Base-by-base conservation (phyloP, 2,797 vertebrate genomes). In the Lophius americanus region DNA sequence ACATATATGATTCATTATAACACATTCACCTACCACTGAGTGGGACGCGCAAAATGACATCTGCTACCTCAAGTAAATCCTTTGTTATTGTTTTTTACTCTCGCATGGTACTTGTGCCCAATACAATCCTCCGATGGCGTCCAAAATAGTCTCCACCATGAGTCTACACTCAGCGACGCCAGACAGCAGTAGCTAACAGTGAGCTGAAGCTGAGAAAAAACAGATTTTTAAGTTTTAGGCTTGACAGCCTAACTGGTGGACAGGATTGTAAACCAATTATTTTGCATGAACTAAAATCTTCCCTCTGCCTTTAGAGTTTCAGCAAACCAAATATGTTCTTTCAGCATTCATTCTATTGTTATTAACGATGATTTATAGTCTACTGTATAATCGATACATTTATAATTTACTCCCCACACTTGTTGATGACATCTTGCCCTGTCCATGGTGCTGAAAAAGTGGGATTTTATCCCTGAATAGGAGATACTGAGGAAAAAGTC, bases 11-110 rank as follows among this genome's bases (percentile, higher is more conserved):
- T 7, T 68, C 52, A 77, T 68, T 55, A 73, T 54, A 76, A 83
- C 85, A 79, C 73, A 69, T 79, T 90, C 58, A 43, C 76, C 75
- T 61, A 79, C 47, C 79, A 60, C 52, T 35, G 55, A 83, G 80
- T 80, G 58, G 80, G 70, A 69, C 79, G 67, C 4, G 73, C 51
- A 74, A 60, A 78, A 67, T 88, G 76, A 79, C 66, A 80, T 67
- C 54, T 56, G 64, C 56, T 41, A 39, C 41, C 67, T 74, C 9
- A 7, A 57, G 51, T 68, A 70, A 79, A 75, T 63, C 60, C 23
- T 70, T 49, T 13, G 42, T 48, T 1, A 23, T 23, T 52, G 55
- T 47, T 36, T 39, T 51, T 46, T 62, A 10, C 14, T 12, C 32
- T 61, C 49, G 10, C 71, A 47, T 5, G 2, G 44, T 41, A 14